Evolutionary conservation across 2,797 vertebrate species (phyloP), one percentile per base, ranked within the genome.

Genomic region (Tokudaia muenninki): DNA sequence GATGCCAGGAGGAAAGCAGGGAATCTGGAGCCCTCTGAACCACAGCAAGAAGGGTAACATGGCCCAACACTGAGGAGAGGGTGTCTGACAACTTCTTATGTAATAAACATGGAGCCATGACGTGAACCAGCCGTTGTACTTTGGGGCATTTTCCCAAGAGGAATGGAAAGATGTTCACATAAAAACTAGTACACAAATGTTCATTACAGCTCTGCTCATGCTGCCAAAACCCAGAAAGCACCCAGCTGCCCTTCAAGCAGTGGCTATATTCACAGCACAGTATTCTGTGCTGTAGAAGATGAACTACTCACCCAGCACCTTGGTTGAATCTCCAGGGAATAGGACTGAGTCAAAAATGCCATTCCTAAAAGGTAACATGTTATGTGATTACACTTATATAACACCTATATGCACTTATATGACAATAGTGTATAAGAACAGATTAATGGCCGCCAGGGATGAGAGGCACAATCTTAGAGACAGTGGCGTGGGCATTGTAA

Each of bases 81-180:
- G 57, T 44, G 41, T 74, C 37, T 37, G 44, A 61, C n/a, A 29
- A 31, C 83, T 82, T 87, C 79, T 47, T 87, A 4, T 55, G 87
- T 63, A 94, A 83, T 87, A 34, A 94, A 74, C 78, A 24, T n/a
- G 24, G 52, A 77, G 21, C 21, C 44, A 13, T 90, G 37, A 3
- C 29, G 59, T n/a, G 29, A 74, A 77, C 91, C 59, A 83, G 74
- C 79, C 91, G 3, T 65, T 12, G 7, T 29, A 80, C 57, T 89
- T 16, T 3, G 26, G 57, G 82, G n/a, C 83, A 61, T 82, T 77
- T 87, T 87, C 26, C 92, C 89, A 80, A 92, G 92, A 90, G 70
- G 89, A 80, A 70, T 52, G 26, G 82, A 87, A 81, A 87, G 16
- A 34, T 0, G 52, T 74, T 67, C 86, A 50, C 52, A 65, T 74